phyloP scores from a whole-genome alignment of 2,888 invertebrate species.

The Eristalis intricaria region DNA sequence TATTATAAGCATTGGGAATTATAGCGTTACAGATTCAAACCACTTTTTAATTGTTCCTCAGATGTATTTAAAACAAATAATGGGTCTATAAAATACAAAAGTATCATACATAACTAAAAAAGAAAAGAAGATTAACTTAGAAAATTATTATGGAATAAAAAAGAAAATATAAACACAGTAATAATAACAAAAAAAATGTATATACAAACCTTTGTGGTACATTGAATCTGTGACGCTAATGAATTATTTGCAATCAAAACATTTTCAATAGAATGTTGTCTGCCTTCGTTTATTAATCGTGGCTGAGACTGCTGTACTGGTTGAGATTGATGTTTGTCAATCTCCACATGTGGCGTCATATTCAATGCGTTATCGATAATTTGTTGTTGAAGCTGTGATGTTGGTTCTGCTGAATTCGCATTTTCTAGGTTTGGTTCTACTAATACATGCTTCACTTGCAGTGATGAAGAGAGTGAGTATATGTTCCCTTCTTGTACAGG shows the following conservation, averaged over 20 bases:
- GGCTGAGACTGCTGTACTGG: conserved; percentile 58
- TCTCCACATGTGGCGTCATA: conserved; percentile 69
- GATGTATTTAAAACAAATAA: conserved; percentile 8
- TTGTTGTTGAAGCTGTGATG: conserved; percentile 53
- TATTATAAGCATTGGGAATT: conserved; percentile 17
- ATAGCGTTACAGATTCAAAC: conserved; percentile 70
- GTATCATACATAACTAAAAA: conserved; percentile 10
- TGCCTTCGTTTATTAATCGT: conserved; percentile 64
- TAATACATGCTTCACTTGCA: conserved; percentile 61
- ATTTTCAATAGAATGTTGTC: conserved; percentile 65
- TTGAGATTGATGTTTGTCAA: conserved; percentile 43
- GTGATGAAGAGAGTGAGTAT: conserved; percentile 51
- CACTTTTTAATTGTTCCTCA: conserved; percentile 14
- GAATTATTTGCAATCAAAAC: conserved; percentile 73
- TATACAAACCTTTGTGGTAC: conserved; percentile 81
- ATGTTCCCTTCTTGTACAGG: conserved; percentile 55
- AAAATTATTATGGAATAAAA: conserved; percentile 43
- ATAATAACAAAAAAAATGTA: conserved; percentile 75
- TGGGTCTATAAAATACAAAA: background rate
- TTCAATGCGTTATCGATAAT: conserved; percentile 61
- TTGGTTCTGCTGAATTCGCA: conserved; percentile 25
- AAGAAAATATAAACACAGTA: conserved; percentile 29
- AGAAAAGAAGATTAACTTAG: conserved; percentile 63
- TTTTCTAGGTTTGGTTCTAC: conserved; percentile 36
- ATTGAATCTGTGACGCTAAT: conserved; percentile 81